Conservation (phyloP, 2,888 invertebrate genomes). For the Dasypolia templi region DNA sequence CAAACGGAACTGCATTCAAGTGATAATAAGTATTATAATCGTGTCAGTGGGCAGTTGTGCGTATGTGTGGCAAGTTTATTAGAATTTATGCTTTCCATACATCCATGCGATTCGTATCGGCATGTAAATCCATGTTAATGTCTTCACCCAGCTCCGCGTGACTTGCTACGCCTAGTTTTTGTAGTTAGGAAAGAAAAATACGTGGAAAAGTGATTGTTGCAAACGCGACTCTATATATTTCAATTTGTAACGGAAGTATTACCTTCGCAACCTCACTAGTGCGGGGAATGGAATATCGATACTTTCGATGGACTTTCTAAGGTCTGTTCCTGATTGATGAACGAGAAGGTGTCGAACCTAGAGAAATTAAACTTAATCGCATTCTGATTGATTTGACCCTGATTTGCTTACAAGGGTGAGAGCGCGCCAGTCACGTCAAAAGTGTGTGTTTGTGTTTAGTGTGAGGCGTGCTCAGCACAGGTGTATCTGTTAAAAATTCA, state of each 20-base stretch:
- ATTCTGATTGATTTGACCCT: too few relatives aligned
- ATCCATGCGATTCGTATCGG: slow-evolving; percentile 44
- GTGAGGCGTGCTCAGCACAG: background rate
- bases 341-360: too few relatives aligned
- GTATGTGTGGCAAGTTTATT: slow-evolving; percentile 31
- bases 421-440: background rate
- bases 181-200: slow-evolving; percentile 40
- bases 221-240: slow-evolving; percentile 5
- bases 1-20: slow-evolving; percentile 62
- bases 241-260: slow-evolving; percentile 15
- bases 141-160: slow-evolving; percentile 50
- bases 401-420: background rate
- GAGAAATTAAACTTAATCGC: too few relatives aligned
- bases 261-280: slow-evolving; percentile 4
- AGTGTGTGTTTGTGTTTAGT: too few relatives aligned
- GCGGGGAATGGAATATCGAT: slow-evolving; percentile 7
- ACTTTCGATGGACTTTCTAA: slow-evolving; percentile 15
- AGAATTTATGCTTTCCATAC: slow-evolving; percentile 60
- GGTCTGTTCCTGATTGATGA: background rate
- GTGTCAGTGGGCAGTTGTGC: slow-evolving; percentile 63
- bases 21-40: slow-evolving; percentile 65
- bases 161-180: slow-evolving; percentile 39
- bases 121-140: slow-evolving; percentile 66
- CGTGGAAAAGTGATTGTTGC: slow-evolving; percentile 43
- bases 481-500: background rate